Conservation (phyloP, 2,113 vertebrate genomes). For the Tapirus terrestris region DNA sequence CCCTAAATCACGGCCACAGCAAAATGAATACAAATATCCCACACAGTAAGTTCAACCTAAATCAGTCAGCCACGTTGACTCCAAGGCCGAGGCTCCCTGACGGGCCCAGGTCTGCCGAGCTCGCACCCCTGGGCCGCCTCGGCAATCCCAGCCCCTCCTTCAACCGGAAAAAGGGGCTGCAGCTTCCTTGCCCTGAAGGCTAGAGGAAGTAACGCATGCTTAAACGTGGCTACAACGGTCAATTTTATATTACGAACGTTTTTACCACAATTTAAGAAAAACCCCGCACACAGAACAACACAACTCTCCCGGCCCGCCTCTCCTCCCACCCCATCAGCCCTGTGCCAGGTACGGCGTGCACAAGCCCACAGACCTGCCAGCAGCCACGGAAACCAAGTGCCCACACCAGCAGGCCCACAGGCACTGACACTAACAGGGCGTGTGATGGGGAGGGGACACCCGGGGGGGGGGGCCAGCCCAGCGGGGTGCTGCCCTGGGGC, state of each 20-base stretch:
- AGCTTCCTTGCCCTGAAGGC: background rate
- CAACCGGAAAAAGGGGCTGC: background rate
- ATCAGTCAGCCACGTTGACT: background rate
- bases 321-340: background rate
- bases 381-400: background rate
- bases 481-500: too few species aligned
- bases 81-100: background rate
- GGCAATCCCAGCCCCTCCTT: background rate
- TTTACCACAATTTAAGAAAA: background rate
- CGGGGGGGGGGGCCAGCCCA: too few species aligned
- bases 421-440: background rate
- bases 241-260: background rate
- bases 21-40: background rate
- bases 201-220: too few species aligned
- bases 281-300: background rate
- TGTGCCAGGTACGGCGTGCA: accelerated
- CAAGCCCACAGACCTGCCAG: background rate
- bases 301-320: background rate
- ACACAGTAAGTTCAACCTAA: background rate
- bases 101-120: background rate
- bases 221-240: background rate
- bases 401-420: background rate
- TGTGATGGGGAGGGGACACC: too few species aligned
- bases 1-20: background rate
- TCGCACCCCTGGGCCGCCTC: background rate